Conservation (phyloP, 2,888 invertebrate species). For the Chelonus formosanus region DNA sequence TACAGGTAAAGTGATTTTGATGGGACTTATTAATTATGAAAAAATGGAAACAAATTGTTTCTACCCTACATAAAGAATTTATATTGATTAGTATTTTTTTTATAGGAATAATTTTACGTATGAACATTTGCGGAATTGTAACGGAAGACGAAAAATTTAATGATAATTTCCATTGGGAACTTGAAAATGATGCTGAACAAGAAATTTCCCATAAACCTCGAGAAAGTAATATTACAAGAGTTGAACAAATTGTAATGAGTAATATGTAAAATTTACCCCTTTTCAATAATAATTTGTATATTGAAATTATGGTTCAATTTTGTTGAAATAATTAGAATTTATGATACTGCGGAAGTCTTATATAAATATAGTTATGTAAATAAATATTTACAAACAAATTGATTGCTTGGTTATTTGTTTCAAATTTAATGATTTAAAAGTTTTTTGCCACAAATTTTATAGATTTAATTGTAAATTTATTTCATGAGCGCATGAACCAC, state of each 20-base stretch:
- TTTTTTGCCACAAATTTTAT: conserved; percentile 8
- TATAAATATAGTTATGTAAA: conserved; percentile 20
- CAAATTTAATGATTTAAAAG: no score
- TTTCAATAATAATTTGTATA: background rate
- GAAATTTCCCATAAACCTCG: conserved; percentile 45
- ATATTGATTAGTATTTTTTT: conserved; percentile 16
- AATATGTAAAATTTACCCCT: conserved; percentile 45
- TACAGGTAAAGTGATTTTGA: conserved; percentile 72
- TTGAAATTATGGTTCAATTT: conserved; percentile 23
- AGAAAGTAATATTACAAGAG: conserved; percentile 43
- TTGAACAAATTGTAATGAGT: conserved; percentile 56
- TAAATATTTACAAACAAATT: background rate
- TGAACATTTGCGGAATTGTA: conserved; percentile 58
- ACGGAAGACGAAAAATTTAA: conserved; percentile 62
- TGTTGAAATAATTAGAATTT: conserved; percentile 25
- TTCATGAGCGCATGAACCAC: conserved; percentile 97
- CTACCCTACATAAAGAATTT: background rate
- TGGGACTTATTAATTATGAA: no score
- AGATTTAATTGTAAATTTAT: conserved; percentile 63
- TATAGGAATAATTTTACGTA: conserved; percentile 56
- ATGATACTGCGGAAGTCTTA: conserved; percentile 14
- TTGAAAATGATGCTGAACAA: conserved; percentile 57
- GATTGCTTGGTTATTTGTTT: conserved; percentile 3
- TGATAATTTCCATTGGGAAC: conserved; percentile 63
- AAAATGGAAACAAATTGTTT: background rate